Evolutionary conservation across 2,113 vertebrate genomes (phyloP), one percentile per base, ranked within the genome.

Genomic region (Motacilla tschutschensis): DNA sequence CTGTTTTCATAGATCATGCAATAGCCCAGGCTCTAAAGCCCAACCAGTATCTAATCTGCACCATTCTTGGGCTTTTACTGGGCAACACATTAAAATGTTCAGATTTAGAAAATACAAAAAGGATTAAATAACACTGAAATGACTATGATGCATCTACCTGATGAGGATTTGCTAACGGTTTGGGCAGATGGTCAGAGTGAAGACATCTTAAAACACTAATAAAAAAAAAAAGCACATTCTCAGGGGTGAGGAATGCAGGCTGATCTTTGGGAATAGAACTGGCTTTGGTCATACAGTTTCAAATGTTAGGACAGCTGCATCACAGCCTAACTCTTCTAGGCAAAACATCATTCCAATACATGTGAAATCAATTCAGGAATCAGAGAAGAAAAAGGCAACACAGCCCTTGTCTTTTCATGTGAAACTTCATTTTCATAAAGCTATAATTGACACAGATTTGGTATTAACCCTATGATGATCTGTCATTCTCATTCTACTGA

Each of bases 381-480:
- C 11, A 25, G 16, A 74, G 28, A 33, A 60, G 28, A 41, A 83
- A 59, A 90, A 57, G 7, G 25, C 57, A 83, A 67, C 25, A 41
- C 4, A 59, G 14, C 13, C 8, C 16, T 48, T 64, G 33, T 28
- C 13, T 89, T 81, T 40, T 71, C 24, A 51, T 20, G 31, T 2
- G 48, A 60, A 85, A 41, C 14, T 78, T 78, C 5, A n/a, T 79
- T 90, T 89, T 81, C 40, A 72, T 44, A 84, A 81, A 71, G 19
- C 24, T 58, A 7, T 53, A 6, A 35, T 12, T 59, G 57, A 67
- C 6, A 51, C 0, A 1, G 12, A 35, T 62, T 72, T 22, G 38
- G 40, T 29, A 78, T 50, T 58, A 90, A 44, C 8, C 35, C 24
- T 35, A 25, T 6, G 4, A 41, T 51, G 6, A 60, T 33, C 36